Evolutionary conservation across 2,888 invertebrate species (phyloP).

Genomic region (Campoplex capitator): DNA sequence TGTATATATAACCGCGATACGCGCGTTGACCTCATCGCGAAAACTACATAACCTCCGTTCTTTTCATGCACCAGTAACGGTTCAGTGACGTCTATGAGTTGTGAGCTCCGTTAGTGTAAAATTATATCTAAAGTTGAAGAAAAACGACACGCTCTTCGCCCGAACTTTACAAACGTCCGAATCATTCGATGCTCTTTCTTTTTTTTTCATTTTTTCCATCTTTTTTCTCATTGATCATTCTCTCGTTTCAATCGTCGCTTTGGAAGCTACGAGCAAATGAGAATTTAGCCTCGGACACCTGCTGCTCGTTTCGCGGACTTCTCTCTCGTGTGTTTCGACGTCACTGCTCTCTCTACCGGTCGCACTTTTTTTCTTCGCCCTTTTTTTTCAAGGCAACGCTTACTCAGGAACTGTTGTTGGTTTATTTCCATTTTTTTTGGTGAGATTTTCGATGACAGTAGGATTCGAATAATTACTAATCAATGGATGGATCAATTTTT

Average conservation of each 20-base stretch:
- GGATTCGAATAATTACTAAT: neutral
- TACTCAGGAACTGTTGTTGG: neutral
- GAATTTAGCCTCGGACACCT: constrained; percentile 57
- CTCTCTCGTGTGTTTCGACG: neutral
- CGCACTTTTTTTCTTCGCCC: constrained; percentile 6
- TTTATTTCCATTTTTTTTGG: neutral
- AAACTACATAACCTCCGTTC: constrained; percentile 37
- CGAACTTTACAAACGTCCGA: neutral
- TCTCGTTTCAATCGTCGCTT: neutral
- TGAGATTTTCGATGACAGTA: neutral
- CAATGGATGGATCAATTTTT: neutral
- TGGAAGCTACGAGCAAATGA: neutral
- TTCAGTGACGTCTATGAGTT: constrained; percentile 60
- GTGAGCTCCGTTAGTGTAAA: constrained; percentile 36
- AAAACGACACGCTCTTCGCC: neutral
- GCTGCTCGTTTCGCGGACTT: constrained; percentile 41
- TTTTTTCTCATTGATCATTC: neutral
- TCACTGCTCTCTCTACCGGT: neutral
- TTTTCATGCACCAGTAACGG: constrained; percentile 60
- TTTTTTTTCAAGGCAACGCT: neutral
- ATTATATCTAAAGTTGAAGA: constrained; percentile 6
- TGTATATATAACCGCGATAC: neutral
- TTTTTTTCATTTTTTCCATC: neutral
- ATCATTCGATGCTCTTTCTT: neutral
- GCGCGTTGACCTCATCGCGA: constrained; percentile 60